Evolutionary conservation across 1,140 invertebrate genomes (phyloP).

Genomic region (Palaemon carinicauda): DNA sequence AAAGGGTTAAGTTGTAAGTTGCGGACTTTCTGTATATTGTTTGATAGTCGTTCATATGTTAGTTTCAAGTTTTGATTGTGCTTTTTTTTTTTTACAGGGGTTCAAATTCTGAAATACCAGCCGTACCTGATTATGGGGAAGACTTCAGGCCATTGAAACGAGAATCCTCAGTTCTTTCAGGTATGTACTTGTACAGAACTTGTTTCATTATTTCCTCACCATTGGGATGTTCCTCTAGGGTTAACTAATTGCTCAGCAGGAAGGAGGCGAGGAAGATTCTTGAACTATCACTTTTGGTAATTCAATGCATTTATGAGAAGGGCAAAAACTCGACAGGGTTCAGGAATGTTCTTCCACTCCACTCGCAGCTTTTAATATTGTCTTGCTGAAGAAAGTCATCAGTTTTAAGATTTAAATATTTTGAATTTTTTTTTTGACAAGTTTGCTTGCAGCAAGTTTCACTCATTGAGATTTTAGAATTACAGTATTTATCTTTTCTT

Average conservation of each 20-base stretch:
- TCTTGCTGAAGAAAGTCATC: constrained; percentile 47
- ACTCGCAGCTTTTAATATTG: constrained; percentile 26
- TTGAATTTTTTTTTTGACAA: constrained; percentile 36
- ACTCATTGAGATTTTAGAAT: not conserved
- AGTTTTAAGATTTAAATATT: constrained; percentile 47
- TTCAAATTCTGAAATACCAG: constrained; percentile 36
- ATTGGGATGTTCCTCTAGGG: constrained; percentile 35
- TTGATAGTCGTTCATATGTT: too few relatives aligned
- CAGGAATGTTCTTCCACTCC: constrained; percentile 35
- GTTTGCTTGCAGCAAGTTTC: constrained; percentile 46
- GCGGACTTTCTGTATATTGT: too few relatives aligned
- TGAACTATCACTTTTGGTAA: constrained; percentile 13
- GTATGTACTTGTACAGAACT: constrained; percentile 24
- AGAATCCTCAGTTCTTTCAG: constrained; percentile 42
- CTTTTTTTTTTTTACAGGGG: constrained; percentile 9
- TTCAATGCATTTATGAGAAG: not conserved
- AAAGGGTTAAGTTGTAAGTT: too few relatives aligned
- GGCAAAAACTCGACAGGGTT: not conserved
- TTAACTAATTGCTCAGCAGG: constrained; percentile 43
- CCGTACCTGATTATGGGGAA: not conserved
- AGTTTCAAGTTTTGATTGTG: too few relatives aligned
- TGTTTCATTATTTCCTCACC: not conserved
- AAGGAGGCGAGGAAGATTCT: constrained; percentile 33
- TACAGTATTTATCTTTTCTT: too few relatives aligned
- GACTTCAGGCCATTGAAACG: not conserved